Evolutionary conservation across 2,797 vertebrate species (phyloP).

Genomic region (Stomatorhinus walkeri): DNA sequence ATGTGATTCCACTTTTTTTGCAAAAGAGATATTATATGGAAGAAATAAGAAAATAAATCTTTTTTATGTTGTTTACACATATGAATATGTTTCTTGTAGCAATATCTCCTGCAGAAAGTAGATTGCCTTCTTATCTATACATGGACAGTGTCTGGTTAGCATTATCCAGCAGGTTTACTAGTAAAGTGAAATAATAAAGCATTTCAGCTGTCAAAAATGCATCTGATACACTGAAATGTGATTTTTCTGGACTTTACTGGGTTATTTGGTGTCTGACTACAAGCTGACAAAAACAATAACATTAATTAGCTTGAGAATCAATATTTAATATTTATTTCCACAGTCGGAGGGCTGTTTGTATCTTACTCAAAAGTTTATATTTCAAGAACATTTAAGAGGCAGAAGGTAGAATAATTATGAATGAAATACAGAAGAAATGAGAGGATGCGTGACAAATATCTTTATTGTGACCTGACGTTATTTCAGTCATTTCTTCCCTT

Average conservation of each 20-base stretch:
- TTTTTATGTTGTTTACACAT: neutral
- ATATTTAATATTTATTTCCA: neutral
- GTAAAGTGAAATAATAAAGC: neutral
- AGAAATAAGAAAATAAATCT: neutral
- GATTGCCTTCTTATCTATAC: neutral
- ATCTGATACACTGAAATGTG: neutral
- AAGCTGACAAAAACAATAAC: neutral
- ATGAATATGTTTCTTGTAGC: neutral
- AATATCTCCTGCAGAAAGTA: neutral
- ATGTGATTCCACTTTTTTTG: slow-evolving; percentile 19
- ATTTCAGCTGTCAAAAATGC: neutral
- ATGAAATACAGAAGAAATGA: neutral
- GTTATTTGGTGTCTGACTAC: neutral
- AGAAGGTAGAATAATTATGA: neutral
- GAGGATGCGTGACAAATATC: slow-evolving; percentile 28
- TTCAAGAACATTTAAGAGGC: neutral
- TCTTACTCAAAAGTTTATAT: neutral
- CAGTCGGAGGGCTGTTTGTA: neutral
- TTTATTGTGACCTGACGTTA: slow-evolving; percentile 40
- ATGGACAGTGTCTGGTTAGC: neutral
- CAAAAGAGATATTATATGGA: neutral
- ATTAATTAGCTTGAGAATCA: neutral
- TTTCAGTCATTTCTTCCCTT: slow-evolving; percentile 21
- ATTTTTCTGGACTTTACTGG: neutral
- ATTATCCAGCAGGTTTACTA: neutral